These are phyloP conservation scores for Drosophila anomelani DNA, from an alignment of 2,888 invertebrate species.

Conservation along the genomic window DNA sequence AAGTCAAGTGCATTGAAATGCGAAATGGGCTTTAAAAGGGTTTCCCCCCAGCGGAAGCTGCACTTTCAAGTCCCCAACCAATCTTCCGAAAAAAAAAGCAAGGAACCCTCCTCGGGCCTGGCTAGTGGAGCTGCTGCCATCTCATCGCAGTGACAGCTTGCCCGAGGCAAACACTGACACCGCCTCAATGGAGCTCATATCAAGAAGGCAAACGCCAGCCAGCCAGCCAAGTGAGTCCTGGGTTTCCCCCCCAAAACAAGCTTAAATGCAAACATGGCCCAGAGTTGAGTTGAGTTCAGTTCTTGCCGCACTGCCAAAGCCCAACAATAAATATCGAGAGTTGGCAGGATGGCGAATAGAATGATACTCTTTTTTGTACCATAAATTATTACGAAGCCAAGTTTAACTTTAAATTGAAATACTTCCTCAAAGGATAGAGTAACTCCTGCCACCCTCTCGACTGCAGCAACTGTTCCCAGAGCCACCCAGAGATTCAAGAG, in stretches of 20 bases:
- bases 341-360: background rate
- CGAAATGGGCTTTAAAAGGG: slow-evolving; percentile 29
- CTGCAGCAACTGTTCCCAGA: slow-evolving; percentile 24
- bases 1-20: slow-evolving; percentile 45
- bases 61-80: slow-evolving; percentile 2
- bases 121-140: background rate
- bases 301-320: slow-evolving; percentile 19
- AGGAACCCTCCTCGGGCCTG: background rate
- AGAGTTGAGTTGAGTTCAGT: slow-evolving; percentile 4
- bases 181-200: slow-evolving; percentile 52
- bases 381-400: background rate
- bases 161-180: slow-evolving; percentile 62
- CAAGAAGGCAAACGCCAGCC: slow-evolving; percentile 32
- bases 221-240: slow-evolving; percentile 14
- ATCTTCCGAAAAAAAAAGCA: background rate
- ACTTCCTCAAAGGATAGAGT: background rate
- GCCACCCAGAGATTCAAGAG: background rate
- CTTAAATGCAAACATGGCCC: slow-evolving; percentile 57
- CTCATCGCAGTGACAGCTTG: slow-evolving; percentile 48
- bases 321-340: slow-evolving; percentile 21
- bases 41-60: background rate
- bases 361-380: background rate
- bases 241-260: slow-evolving; percentile 1
- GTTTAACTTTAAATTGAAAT: background rate
- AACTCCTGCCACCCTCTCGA: background rate